Base-by-base conservation (phyloP, 2,113 vertebrate genomes). In the Oryctolagus cuniculus region DNA sequence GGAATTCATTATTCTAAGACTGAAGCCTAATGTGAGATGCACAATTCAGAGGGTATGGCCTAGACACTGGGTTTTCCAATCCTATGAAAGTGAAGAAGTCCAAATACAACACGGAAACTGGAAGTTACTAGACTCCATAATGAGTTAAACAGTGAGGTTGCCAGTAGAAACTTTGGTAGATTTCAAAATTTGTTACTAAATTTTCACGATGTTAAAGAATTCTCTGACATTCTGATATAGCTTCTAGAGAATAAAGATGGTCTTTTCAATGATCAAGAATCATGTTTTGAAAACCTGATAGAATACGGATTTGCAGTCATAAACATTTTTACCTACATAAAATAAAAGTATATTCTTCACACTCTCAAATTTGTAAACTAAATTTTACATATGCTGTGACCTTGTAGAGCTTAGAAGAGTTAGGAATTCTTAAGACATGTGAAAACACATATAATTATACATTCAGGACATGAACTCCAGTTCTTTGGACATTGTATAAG, bases 1-100 rank as follows among this genome's bases (percentile, higher is more conserved):
- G 29, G 12, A 63, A 34, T 80, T 79, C 10, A 44, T 36, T 25
- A 15, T 12, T 36, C 29, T 85, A 31, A 79, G 9, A 66, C 12
- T 29, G 9, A 75, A 27, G n/a, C 63, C 3, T 5, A 70, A 82
- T 73, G n/a, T 49, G 69, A 16, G 10, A 36, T 80, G 21, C 21
- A 80, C 86, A 44, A 2, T 38, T 75, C 49, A 86, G 31, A 15
- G 36, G 25, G 25, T 31, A 25, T 31, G 10, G 17, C n/a, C 7
- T 22, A n/a, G 2, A 11, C 25, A 34, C 2, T 29, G 24, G 17
- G 6, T 3, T 22, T 27, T 44, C 16, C 2, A 66, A 13, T 1
- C 7, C 21, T 72, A 24, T 12, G 84, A 49, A 84, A 24, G 10
- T 25, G n/a, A 73, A 31, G 55, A 94, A 29, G 13, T 58, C 29